Conservation (phyloP, 92 coral and sea anemone species). For the Epizoanthus illoricatus region DNA sequence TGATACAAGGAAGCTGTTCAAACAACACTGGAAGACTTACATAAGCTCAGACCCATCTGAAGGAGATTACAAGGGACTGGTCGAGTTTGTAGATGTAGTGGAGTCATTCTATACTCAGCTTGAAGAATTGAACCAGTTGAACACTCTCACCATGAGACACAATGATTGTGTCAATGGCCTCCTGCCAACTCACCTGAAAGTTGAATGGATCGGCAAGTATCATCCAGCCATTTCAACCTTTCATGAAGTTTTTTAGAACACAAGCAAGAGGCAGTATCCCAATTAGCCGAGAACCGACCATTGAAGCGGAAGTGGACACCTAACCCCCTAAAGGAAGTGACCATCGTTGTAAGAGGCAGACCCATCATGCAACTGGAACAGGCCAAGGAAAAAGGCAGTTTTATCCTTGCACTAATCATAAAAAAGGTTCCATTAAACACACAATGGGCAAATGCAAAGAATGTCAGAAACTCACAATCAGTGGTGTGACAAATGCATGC, state of each 20-base stretch:
- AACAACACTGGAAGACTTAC: too few species aligned
- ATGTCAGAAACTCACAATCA: constrained; percentile 56
- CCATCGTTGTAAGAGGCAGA: constrained; percentile 36
- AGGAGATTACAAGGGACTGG: too few species aligned
- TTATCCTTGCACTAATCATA: constrained; percentile 65
- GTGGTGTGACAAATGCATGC: constrained; percentile 48
- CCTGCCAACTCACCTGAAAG: constrained; percentile 50
- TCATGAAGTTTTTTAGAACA: constrained; percentile 70
- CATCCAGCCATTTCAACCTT: constrained; percentile 57
- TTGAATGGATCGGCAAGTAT: constrained; percentile 62
- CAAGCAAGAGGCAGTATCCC: constrained; percentile 57
- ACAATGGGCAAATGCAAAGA: constrained; percentile 66
- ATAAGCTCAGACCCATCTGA: too few species aligned
- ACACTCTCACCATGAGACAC: too few species aligned
- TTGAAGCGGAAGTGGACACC: constrained; percentile 15
- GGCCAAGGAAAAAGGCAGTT: constrained; percentile 29
- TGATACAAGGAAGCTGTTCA: too few species aligned
- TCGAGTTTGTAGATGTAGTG: too few species aligned
- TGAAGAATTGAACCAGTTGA: too few species aligned
- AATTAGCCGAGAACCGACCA: constrained; percentile 62
- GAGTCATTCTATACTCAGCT: too few species aligned
- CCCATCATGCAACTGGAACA: constrained; percentile 35
- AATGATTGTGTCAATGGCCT: constrained; percentile 47
- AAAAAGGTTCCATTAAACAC: constrained; percentile 61
- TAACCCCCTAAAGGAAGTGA: constrained; percentile 16